phyloP scores from a whole-genome alignment of 2,113 vertebrate species.

The Xiphias gladius region DNA sequence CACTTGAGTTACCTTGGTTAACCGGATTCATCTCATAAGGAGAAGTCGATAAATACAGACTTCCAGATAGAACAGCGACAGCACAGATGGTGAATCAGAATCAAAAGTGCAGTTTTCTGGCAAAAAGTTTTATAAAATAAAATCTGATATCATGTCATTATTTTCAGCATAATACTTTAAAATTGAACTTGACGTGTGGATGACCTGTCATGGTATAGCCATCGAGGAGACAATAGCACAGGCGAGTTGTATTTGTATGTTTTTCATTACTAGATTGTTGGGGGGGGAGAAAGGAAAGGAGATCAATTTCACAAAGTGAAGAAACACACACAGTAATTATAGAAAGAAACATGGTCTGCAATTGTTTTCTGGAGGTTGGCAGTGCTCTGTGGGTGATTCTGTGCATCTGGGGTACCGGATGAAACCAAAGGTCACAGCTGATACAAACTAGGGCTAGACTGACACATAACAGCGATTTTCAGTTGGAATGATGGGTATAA shows the following conservation, averaged over 20 bases:
- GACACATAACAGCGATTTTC: background rate
- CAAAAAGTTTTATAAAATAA: too few species aligned
- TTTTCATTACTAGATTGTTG: background rate
- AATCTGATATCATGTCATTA: too few species aligned
- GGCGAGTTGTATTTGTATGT: background rate
- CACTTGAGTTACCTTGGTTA: background rate
- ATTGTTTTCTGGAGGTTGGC: constrained; percentile 26
- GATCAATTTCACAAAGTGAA: background rate
- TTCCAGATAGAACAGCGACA: background rate
- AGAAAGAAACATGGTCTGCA: background rate
- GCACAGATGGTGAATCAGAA: background rate
- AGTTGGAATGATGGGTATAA: background rate
- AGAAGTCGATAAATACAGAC: background rate
- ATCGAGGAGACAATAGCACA: constrained; percentile 16
- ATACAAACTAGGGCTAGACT: constrained; percentile 9
- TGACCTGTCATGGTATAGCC: background rate
- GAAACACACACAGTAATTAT: background rate
- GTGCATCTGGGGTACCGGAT: constrained; percentile 46
- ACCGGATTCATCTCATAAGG: background rate
- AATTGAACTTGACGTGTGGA: background rate
- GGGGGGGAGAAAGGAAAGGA: background rate
- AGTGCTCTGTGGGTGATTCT: constrained; percentile 58
- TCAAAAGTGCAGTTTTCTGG: background rate
- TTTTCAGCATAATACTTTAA: background rate
- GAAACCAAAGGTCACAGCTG: constrained; percentile 34